Percentiles rank a stretch among this genome's conserved stretches.
Conservation (phyloP, 1,140 invertebrate genomes). For the Cotesia typhae region DNA sequence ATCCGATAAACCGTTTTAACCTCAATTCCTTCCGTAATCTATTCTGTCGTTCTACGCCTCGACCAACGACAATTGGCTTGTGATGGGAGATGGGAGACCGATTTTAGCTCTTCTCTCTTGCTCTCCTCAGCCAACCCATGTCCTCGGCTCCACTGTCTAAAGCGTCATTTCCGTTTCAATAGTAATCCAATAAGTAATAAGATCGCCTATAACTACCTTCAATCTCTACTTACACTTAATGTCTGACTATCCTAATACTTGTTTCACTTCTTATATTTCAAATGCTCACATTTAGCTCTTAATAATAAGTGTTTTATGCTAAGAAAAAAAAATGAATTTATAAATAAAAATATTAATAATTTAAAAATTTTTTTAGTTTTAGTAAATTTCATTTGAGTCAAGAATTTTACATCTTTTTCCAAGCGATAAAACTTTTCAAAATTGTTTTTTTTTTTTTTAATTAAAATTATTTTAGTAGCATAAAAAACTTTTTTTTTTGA, state of each 20-base stretch:
- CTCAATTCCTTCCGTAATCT: constrained; percentile 12
- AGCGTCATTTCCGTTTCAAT: constrained; percentile 5
- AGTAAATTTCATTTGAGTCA: no score
- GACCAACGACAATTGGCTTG: not conserved
- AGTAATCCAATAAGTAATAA: constrained; percentile 17
- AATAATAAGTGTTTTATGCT: no score
- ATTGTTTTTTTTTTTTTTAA: no score
- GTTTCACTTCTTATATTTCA: not conserved
- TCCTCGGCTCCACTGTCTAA: not conserved
- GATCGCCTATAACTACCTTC: not conserved
- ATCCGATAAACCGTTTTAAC: constrained; percentile 18
- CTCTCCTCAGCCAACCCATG: no score
- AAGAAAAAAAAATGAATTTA: no score
- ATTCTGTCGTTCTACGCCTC: not conserved
- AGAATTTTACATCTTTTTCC: no score
- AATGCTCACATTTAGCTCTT: no score
- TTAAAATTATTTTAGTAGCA: no score
- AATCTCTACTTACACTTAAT: not conserved
- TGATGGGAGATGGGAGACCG: not conserved
- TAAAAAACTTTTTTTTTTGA: no score
- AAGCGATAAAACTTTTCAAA: no score
- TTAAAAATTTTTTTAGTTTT: no score
- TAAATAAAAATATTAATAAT: no score
- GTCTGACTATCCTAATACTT: not conserved
- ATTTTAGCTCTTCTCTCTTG: not conserved